These are phyloP conservation scores for Stegostoma tigrinum DNA, from an alignment of 2,113 vertebrate species.

Conservation along the genomic window DNA sequence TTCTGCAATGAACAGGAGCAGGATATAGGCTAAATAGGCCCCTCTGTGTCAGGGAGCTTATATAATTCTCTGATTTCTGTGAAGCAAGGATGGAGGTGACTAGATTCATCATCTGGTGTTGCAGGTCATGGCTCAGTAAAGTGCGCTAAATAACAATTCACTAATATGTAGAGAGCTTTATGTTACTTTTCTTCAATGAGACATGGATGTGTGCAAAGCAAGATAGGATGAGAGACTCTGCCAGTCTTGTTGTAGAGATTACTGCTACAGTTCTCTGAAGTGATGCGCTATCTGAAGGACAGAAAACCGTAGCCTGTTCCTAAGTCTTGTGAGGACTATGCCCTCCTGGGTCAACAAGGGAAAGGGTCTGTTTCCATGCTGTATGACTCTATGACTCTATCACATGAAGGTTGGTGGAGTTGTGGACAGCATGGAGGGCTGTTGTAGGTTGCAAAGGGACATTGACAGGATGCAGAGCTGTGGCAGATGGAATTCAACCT, in stretches of 20 bases:
- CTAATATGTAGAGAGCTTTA: neutral
- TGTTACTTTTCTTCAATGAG: neutral
- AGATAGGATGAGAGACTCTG: neutral
- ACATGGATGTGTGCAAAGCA: neutral
- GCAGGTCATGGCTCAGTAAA: neutral
- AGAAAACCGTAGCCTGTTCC: neutral
- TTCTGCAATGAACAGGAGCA: neutral
- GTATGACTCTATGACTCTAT: too few relatives aligned
- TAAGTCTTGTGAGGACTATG: neutral
- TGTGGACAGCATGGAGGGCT: too few relatives aligned
- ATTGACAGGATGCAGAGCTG: too few relatives aligned
- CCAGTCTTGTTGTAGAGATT: neutral
- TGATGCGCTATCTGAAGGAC: neutral
- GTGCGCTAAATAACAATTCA: neutral
- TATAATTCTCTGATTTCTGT: neutral
- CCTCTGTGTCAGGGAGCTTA: neutral
- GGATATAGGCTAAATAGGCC: neutral
- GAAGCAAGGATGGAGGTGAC: neutral
- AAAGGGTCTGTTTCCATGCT: too few relatives aligned
- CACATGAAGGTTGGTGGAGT: too few relatives aligned
- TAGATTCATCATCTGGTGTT: neutral
- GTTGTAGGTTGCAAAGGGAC: too few relatives aligned
- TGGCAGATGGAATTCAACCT: too few relatives aligned
- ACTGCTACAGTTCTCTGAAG: neutral
- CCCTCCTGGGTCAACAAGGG: neutral